Evolutionary conservation across 2,797 vertebrate species (phyloP).

Genomic region (Brachyalestes nurse): DNA sequence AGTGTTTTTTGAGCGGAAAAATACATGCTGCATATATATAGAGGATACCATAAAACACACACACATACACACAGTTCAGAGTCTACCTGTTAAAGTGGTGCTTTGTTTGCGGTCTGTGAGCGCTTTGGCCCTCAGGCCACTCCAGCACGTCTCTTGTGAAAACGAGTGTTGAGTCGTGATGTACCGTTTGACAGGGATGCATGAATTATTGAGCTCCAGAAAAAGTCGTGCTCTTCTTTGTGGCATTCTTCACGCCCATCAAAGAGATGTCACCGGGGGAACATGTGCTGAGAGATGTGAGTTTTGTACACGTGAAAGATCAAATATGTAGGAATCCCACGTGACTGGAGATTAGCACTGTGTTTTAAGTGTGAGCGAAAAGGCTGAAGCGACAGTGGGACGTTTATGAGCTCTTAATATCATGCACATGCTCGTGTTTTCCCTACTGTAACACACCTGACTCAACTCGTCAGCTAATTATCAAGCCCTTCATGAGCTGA

Average conservation of each 20-base stretch:
- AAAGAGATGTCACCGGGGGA: slow-evolving; percentile 8
- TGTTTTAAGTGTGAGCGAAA: not conserved
- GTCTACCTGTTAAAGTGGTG: not conserved
- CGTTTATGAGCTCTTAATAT: slow-evolving; percentile 9
- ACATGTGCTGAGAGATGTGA: not conserved
- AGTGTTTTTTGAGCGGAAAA: too few species aligned
- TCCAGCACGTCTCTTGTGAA: not conserved
- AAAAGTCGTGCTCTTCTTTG: not conserved
- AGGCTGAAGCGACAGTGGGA: not conserved
- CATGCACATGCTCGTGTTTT: slow-evolving; percentile 4
- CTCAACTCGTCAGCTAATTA: not conserved
- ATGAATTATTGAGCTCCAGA: slow-evolving; percentile 16
- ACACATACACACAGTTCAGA: not conserved
- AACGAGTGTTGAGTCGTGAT: not conserved
- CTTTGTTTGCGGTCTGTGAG: not conserved
- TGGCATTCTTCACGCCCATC: not conserved
- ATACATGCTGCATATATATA: too few species aligned
- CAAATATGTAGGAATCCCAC: slow-evolving; percentile 5
- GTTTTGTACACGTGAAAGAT: slow-evolving; percentile 6
- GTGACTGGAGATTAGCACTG: not conserved
- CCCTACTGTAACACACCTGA: slow-evolving; percentile 10
- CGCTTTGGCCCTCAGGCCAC: not conserved
- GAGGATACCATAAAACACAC: too few species aligned
- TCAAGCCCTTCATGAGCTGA: not conserved
- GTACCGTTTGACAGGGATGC: not conserved